phyloP scores from a whole-genome alignment of 1,140 invertebrate species.

The Drosophila kepulauana region DNA sequence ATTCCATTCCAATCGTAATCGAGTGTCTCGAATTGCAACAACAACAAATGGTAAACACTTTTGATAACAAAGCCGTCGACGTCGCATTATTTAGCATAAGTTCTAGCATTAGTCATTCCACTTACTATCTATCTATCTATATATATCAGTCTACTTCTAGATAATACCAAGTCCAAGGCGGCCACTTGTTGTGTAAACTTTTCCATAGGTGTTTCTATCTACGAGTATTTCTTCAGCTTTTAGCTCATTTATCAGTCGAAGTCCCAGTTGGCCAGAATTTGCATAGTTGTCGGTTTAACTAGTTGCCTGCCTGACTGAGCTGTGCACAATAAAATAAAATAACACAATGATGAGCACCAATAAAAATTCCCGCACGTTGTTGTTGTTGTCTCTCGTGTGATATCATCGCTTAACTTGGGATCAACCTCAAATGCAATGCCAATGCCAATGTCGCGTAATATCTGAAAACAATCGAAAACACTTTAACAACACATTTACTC shows the following conservation, averaged over 20 bases:
- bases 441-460: constrained; percentile 48
- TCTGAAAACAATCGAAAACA: constrained; percentile 35
- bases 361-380: constrained; percentile 76
- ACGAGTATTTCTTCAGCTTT: constrained; percentile 5
- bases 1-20: constrained; percentile 29
- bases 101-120: constrained; percentile 61
- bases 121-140: constrained; percentile 3
- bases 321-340: constrained; percentile 32
- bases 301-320: constrained; percentile 30
- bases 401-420: constrained; percentile 73
- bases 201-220: constrained; percentile 29
- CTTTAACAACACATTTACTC: constrained; percentile 15
- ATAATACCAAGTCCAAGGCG: constrained; percentile 12
- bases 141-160: background rate
- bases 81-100: constrained; percentile 57
- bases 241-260: constrained; percentile 22
- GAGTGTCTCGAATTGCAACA: constrained; percentile 62
- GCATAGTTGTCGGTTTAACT: constrained; percentile 48
- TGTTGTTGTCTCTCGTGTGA: constrained; percentile 33
- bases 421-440: constrained; percentile 39
- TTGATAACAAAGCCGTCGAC: background rate
- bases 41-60: constrained; percentile 34
- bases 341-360: constrained; percentile 72
- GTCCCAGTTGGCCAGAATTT: constrained; percentile 34
- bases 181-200: constrained; percentile 37